Conservation (phyloP, 2,113 vertebrate genomes). For the Oreamnos americanus region DNA sequence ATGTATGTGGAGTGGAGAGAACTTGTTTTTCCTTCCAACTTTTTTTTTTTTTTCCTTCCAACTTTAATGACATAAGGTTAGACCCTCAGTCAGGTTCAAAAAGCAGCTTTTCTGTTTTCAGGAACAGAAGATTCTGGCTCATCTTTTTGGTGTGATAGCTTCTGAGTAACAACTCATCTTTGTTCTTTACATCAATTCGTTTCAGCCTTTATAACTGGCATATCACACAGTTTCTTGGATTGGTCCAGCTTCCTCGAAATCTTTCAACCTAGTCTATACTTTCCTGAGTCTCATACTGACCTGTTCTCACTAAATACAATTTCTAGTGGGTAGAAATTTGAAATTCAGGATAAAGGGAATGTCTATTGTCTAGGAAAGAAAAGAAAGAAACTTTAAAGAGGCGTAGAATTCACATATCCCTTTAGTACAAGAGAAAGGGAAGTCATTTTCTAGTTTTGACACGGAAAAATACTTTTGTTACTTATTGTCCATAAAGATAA, state of each 20-base stretch:
- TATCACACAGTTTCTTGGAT: accelerated
- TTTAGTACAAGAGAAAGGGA: neutral
- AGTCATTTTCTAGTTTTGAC: neutral
- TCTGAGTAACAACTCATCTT: neutral
- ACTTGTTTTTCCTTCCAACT: neutral
- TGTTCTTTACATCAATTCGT: neutral
- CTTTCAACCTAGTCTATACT: neutral
- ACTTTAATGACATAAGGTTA: neutral
- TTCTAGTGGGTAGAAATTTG: neutral
- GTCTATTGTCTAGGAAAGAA: neutral
- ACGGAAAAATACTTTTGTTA: neutral
- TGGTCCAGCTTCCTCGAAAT: accelerated
- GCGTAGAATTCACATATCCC: neutral
- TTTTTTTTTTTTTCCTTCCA: neutral
- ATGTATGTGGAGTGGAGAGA: neutral
- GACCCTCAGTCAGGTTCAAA: neutral
- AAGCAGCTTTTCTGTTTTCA: neutral
- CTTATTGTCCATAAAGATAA: neutral
- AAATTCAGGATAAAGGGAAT: neutral
- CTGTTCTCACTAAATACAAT: neutral
- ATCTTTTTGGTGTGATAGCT: accelerated
- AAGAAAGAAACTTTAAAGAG: neutral
- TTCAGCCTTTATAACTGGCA: accelerated
- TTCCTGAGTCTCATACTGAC: neutral
- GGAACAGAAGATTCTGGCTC: neutral